These are phyloP conservation scores for Girardia tigrina DNA, from an alignment of 2,888 invertebrate genomes.

Conservation along the genomic window DNA sequence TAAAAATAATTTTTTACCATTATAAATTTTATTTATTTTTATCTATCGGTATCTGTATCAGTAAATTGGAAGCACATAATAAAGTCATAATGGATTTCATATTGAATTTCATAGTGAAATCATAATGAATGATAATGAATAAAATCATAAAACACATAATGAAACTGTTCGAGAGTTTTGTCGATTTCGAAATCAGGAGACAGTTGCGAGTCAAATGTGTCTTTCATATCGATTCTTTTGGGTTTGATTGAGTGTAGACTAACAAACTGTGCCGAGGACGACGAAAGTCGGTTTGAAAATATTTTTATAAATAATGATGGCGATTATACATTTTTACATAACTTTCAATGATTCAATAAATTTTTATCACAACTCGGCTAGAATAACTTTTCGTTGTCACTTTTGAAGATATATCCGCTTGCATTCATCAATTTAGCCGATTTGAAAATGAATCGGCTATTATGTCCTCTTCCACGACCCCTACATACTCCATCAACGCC, in stretches of 20 bases:
- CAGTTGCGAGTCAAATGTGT: neutral
- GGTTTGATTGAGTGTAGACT: slow-evolving; percentile 3
- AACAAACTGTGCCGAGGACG: neutral
- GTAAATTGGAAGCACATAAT: too few relatives aligned
- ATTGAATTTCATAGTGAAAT: too few relatives aligned
- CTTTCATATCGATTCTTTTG: slow-evolving; percentile 16
- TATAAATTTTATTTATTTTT: too few relatives aligned
- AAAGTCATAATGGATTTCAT: too few relatives aligned
- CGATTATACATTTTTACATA: neutral
- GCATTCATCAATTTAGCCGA: slow-evolving; percentile 80
- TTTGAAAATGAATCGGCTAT: slow-evolving; percentile 72
- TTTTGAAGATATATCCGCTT: slow-evolving; percentile 75
- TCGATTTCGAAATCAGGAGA: neutral
- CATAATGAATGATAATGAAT: too few relatives aligned
- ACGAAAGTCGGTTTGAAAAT: neutral
- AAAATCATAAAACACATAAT: neutral
- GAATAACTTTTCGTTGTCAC: slow-evolving; percentile 74
- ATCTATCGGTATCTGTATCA: too few relatives aligned
- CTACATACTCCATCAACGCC: too few relatives aligned
- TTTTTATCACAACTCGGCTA: slow-evolving; percentile 62
- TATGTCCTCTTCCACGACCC: too few relatives aligned
- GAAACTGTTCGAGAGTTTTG: slow-evolving; percentile 1
- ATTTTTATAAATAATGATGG: neutral
- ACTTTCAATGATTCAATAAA: neutral
- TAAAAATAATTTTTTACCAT: too few relatives aligned